phyloP scores from a whole-genome alignment of 2,113 vertebrate genomes.

The Setophaga coronata region DNA sequence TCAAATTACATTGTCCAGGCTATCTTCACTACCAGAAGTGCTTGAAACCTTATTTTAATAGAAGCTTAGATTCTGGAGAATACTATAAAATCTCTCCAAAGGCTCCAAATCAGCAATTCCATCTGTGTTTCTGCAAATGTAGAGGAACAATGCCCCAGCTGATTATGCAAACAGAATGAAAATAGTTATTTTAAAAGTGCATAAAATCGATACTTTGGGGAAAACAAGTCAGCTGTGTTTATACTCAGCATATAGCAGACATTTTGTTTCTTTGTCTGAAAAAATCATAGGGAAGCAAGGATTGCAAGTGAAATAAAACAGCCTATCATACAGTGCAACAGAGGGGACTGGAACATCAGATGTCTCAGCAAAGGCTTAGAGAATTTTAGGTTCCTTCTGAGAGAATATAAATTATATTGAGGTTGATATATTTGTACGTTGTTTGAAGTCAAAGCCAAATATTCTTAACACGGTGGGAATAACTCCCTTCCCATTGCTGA shows the following conservation, averaged over 20 bases:
- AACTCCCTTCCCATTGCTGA: neutral
- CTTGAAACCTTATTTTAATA: slow-evolving; percentile 60
- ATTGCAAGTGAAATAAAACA: slow-evolving; percentile 12
- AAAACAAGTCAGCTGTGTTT: slow-evolving; percentile 52
- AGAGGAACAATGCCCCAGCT: slow-evolving; percentile 50
- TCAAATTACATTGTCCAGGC: slow-evolving; percentile 61
- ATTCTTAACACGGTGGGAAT: slow-evolving; percentile 5
- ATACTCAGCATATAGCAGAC: slow-evolving; percentile 43
- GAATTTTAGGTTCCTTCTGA: slow-evolving; percentile 53
- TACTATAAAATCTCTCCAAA: slow-evolving; percentile 57
- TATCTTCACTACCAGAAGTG: slow-evolving; percentile 56
- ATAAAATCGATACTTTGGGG: slow-evolving; percentile 56
- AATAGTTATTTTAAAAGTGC: slow-evolving; percentile 66
- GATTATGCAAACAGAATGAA: slow-evolving; percentile 65
- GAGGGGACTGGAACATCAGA: slow-evolving; percentile 38
- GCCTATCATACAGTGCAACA: neutral
- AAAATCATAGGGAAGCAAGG: slow-evolving; percentile 36
- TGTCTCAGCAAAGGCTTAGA: slow-evolving; percentile 38
- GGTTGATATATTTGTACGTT: slow-evolving; percentile 1
- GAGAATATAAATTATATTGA: slow-evolving; percentile 48
- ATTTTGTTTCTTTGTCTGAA: slow-evolving; percentile 63
- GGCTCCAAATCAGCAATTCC: slow-evolving; percentile 48
- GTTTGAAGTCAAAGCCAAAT: slow-evolving; percentile 49
- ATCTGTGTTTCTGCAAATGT: slow-evolving; percentile 62
- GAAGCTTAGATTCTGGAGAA: slow-evolving; percentile 55